Evolutionary conservation across 1,140 invertebrate genomes (phyloP).

Genomic region (Atopsyche davidsoni): DNA sequence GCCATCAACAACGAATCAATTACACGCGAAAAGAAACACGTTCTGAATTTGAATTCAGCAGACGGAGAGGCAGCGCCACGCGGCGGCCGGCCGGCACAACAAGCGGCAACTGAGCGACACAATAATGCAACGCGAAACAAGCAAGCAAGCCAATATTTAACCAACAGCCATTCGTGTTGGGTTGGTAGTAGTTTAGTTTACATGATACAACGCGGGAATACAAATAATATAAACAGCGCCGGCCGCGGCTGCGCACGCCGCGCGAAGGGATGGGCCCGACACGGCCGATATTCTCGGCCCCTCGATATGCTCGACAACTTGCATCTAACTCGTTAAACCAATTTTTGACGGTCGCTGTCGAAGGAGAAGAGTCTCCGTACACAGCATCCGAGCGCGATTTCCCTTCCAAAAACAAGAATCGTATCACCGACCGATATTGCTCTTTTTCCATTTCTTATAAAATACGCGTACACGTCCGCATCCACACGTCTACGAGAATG

Average conservation of each 20-base stretch:
- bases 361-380: too few species aligned
- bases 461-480: too few species aligned
- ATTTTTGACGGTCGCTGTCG: too few species aligned
- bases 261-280: not conserved
- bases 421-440: too few species aligned
- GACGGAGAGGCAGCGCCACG: constrained; percentile 10
- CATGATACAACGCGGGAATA: constrained; percentile 53
- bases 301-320: not conserved
- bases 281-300: not conserved
- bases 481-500: too few species aligned
- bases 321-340: too few species aligned
- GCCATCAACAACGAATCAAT: too few species aligned
- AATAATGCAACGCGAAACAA: constrained; percentile 53
- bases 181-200: constrained; percentile 51
- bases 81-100: constrained; percentile 22
- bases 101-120: constrained; percentile 40
- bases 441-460: too few species aligned
- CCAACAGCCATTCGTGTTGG: constrained; percentile 34
- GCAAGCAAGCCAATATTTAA: constrained; percentile 54
- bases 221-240: constrained; percentile 54
- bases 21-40: too few species aligned
- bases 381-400: too few species aligned
- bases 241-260: constrained; percentile 32
- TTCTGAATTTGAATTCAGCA: too few species aligned
- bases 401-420: too few species aligned